Conservation (phyloP, 2,797 vertebrate genomes). For the Girardinus metallicus region DNA sequence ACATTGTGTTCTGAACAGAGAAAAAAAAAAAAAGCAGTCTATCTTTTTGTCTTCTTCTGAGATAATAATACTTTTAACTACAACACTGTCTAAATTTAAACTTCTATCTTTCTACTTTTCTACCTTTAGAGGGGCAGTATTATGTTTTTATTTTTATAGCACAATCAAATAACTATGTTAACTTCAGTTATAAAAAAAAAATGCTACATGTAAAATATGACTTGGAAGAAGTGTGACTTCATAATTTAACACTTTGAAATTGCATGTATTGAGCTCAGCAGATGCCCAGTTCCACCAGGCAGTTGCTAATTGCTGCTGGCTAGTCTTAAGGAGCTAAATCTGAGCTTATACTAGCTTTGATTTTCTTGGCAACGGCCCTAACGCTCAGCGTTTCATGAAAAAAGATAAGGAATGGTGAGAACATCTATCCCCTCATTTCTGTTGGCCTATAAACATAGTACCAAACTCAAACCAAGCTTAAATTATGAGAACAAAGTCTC, state of each 20-base stretch:
- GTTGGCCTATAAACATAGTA: constrained; percentile 30
- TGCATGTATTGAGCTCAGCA: no score
- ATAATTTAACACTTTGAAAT: no score
- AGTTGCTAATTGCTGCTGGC: no score
- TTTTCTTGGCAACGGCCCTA: constrained; percentile 46
- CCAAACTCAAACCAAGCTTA: constrained; percentile 10
- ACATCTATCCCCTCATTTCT: constrained; percentile 2
- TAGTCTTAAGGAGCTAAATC: background rate
- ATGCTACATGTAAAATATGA: no score
- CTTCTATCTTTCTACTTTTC: no score
- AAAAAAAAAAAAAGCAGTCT: constrained; percentile 23
- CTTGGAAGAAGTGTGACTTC: no score
- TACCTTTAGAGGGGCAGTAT: background rate
- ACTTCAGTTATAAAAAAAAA: no score
- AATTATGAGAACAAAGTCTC: constrained; percentile 12
- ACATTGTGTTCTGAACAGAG: constrained; percentile 67
- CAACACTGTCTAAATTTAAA: background rate
- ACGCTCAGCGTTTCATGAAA: constrained; percentile 44
- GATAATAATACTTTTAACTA: background rate
- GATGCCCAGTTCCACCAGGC: no score
- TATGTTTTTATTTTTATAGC: no score
- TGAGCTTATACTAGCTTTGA: constrained; percentile 16
- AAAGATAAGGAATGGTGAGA: constrained; percentile 32
- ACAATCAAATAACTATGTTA: no score
- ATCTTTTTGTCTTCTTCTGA: constrained; percentile 15